These are phyloP conservation scores for Halcyon badia DNA, from an alignment of 2,797 vertebrate genomes.

Conservation along the genomic window DNA sequence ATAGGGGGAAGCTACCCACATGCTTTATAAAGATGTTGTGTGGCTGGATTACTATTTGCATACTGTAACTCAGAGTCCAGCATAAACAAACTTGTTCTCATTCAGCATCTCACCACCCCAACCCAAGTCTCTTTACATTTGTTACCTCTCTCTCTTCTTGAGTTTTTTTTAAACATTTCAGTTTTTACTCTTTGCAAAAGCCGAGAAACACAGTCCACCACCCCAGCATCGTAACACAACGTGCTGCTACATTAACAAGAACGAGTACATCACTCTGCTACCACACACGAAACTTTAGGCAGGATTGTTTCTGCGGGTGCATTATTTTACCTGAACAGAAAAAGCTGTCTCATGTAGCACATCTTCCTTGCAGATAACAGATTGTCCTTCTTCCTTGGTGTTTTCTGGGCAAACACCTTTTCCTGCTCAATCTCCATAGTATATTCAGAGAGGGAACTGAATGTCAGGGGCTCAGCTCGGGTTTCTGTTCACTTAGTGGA, in stretches of 20 bases:
- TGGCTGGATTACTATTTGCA: background rate
- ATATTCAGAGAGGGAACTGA: background rate
- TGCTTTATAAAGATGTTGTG: background rate
- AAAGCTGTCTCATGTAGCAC: background rate
- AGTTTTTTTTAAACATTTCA: background rate
- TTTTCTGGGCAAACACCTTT: background rate
- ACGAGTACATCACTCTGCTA: background rate
- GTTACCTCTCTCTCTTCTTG: background rate
- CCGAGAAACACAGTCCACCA: background rate
- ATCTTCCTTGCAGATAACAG: background rate
- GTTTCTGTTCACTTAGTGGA: slow-evolving; percentile 24
- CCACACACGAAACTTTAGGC: background rate
- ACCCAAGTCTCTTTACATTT: background rate
- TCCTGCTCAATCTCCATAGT: background rate
- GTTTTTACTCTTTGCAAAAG: background rate
- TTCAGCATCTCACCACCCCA: background rate
- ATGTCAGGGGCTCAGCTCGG: background rate
- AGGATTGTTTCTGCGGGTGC: background rate
- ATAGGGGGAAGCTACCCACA: background rate
- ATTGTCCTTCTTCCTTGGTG: background rate
- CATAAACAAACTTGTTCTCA: background rate
- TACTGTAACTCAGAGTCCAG: background rate
- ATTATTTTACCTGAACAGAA: background rate
- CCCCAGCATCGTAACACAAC: accelerated
- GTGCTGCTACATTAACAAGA: background rate